These are phyloP conservation scores for Nesoenas mayeri DNA, from an alignment of 2,113 vertebrate genomes.

Conservation along the genomic window DNA sequence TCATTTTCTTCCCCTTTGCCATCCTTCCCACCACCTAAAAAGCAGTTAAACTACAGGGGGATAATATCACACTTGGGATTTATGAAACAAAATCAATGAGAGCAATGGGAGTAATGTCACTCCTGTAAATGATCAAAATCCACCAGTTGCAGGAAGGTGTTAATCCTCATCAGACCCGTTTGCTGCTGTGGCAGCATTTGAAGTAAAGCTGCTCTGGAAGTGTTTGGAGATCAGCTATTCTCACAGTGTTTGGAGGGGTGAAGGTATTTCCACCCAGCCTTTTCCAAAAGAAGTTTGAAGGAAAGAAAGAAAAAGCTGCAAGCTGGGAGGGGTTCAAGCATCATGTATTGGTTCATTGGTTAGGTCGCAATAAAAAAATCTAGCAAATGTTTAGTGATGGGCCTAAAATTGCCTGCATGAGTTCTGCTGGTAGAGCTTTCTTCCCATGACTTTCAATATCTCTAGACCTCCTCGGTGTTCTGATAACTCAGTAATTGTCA, in stretches of 20 bases:
- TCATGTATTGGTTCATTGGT: not conserved
- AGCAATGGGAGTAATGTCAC: conserved; percentile 59
- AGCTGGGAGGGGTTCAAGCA: not conserved
- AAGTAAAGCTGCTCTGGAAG: conserved; percentile 45
- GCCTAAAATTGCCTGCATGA: not conserved
- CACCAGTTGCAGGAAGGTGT: conserved; percentile 63
- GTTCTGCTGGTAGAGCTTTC: not conserved
- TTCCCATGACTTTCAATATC: not conserved
- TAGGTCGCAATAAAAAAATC: not conserved
- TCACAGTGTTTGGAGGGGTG: not conserved
- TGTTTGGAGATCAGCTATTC: conserved; percentile 23
- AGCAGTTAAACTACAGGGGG: conserved; percentile 26
- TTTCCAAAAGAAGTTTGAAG: not conserved
- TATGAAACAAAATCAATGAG: conserved; percentile 62
- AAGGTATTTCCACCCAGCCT: not conserved
- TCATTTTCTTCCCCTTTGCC: not conserved
- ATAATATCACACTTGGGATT: conserved; percentile 62
- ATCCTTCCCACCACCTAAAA: conserved; percentile 49
- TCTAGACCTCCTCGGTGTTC: not conserved
- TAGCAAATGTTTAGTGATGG: not conserved
- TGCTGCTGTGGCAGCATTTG: conserved; percentile 39
- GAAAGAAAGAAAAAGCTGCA: not conserved
- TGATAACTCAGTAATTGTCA: not conserved
- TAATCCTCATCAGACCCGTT: conserved; percentile 63
- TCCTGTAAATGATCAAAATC: conserved; percentile 59